These are phyloP conservation scores for Drosophila kanekoi DNA, from an alignment of 2,888 invertebrate species.

Conservation along the genomic window DNA sequence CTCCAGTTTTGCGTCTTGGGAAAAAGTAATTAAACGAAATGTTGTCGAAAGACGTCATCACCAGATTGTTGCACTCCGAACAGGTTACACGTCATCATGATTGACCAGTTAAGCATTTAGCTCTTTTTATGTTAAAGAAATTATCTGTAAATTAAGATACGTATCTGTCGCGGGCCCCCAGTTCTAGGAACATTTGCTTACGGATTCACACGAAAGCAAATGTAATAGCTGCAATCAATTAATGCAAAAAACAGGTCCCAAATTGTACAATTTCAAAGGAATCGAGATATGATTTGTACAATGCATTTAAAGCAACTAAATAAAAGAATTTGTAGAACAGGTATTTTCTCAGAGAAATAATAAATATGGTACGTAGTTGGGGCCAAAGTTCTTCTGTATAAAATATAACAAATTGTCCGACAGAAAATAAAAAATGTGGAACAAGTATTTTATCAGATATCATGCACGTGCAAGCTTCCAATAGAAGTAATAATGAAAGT, in stretches of 20 bases:
- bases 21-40: constrained; percentile 53
- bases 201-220: constrained; percentile 16
- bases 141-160: constrained; percentile 11
- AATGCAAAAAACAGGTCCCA: neutral
- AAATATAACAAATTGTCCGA: no score
- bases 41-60: constrained; percentile 25
- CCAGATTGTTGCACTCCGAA: constrained; percentile 3
- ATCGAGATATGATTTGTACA: neutral
- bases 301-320: neutral
- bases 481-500: neutral
- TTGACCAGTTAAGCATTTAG: constrained; percentile 11
- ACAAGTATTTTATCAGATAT: no score
- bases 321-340: no score
- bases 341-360: no score
- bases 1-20: constrained; percentile 34
- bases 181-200: constrained; percentile 32
- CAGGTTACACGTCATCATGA: constrained; percentile 12
- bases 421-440: no score
- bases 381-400: no score
- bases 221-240: constrained; percentile 16
- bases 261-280: neutral
- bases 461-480: no score
- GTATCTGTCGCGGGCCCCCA: constrained; percentile 15
- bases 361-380: no score
- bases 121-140: constrained; percentile 13